phyloP scores from a whole-genome alignment of 2,113 vertebrate species.

The Tachuris rubrigastra region DNA sequence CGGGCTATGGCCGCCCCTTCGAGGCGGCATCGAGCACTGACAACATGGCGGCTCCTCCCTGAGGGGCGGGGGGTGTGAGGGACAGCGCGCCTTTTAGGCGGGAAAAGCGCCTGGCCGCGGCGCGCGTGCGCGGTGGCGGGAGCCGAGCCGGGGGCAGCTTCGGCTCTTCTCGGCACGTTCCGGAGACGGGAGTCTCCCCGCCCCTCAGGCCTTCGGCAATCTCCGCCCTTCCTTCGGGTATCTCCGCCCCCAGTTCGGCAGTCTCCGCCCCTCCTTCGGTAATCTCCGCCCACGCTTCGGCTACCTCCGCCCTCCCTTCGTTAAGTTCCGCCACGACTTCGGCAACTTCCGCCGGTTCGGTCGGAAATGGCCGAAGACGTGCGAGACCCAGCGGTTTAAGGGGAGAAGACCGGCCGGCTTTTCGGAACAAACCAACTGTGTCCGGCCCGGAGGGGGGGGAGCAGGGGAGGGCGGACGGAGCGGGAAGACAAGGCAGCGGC shows the following conservation, averaged over 20 bases:
- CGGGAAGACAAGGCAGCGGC: background rate
- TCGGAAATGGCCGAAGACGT: conserved; percentile 67
- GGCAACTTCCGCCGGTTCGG: conserved; percentile 13
- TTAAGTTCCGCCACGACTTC: conserved; percentile 38
- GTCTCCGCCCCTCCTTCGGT: background rate
- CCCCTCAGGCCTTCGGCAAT: background rate
- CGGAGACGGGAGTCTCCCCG: background rate
- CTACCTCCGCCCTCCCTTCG: background rate
- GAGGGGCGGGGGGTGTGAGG: rapidly evolving
- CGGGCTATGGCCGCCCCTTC: no score
- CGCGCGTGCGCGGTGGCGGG: background rate
- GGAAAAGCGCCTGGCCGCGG: background rate
- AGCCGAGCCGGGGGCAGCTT: background rate
- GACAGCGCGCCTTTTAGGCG: rapidly evolving
- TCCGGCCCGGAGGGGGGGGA: background rate
- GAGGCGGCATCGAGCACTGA: background rate
- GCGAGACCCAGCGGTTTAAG: conserved; percentile 40
- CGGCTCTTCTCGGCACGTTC: background rate
- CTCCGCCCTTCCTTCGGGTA: background rate
- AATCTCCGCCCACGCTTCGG: background rate
- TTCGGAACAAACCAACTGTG: conserved; percentile 51
- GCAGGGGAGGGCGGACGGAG: background rate
- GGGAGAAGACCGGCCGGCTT: conserved; percentile 27
- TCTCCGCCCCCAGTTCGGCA: background rate
- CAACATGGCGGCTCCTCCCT: rapidly evolving